Evolutionary conservation across 1,140 invertebrate genomes (phyloP).

Genomic region (Xylocopa sonorina): DNA sequence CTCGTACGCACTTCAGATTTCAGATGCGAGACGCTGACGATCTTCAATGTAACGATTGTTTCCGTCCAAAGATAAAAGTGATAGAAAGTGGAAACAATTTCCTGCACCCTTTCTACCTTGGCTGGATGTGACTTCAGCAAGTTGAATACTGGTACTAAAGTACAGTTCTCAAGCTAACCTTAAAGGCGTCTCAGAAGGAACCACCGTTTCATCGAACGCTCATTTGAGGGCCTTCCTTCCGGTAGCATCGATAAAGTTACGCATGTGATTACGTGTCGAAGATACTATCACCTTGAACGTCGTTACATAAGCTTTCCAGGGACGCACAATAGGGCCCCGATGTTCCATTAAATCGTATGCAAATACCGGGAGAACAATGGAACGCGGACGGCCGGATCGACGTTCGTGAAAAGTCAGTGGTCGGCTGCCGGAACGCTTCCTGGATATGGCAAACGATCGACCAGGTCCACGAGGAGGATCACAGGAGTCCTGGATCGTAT

Average conservation of each 20-base stretch:
- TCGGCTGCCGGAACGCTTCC: slow-evolving; percentile 60
- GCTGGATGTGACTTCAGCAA: too few relatives aligned
- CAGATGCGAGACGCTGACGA: too few relatives aligned
- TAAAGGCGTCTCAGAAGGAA: slow-evolving; percentile 20
- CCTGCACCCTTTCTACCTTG: too few relatives aligned
- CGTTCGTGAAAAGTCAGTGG: slow-evolving; percentile 63
- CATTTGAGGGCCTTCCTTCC: slow-evolving; percentile 45
- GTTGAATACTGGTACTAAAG: too few relatives aligned
- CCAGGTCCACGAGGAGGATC: slow-evolving; percentile 13
- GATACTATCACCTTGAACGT: slow-evolving; percentile 65
- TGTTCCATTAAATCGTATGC: slow-evolving; percentile 76
- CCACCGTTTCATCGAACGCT: neutral
- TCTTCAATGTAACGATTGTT: too few relatives aligned
- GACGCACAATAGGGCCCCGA: slow-evolving; percentile 60
- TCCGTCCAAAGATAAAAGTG: neutral
- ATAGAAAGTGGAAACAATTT: too few relatives aligned
- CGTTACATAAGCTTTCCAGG: slow-evolving; percentile 72
- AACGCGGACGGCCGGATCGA: slow-evolving; percentile 61
- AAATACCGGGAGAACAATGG: slow-evolving; percentile 72
- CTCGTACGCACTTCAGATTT: too few relatives aligned
- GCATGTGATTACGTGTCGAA: slow-evolving; percentile 68
- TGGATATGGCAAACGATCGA: slow-evolving; percentile 56
- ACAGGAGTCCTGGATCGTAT: slow-evolving; percentile 7
- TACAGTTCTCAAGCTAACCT: neutral
- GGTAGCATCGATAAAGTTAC: slow-evolving; percentile 58